A percentile compares a stretch with the other conserved stretches of the same genome.
Evolutionary conservation across 2,888 invertebrate species (phyloP).

Genomic region (Volucella zonaria): DNA sequence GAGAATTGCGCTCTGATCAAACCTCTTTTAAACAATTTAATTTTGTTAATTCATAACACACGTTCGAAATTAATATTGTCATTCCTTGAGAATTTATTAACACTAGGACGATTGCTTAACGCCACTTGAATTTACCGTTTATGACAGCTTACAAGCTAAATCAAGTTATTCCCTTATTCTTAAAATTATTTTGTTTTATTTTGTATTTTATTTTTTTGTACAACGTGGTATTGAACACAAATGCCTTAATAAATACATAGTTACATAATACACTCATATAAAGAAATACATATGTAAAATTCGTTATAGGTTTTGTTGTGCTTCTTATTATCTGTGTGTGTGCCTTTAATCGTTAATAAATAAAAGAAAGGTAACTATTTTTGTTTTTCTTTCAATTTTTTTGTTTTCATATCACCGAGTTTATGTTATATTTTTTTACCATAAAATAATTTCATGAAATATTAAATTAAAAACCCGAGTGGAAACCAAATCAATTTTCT

Average conservation of each 20-base stretch:
- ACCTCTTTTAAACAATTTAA: no score
- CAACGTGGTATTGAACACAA: conserved; percentile 42
- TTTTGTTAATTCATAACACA: no score
- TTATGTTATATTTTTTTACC: conserved; percentile 18
- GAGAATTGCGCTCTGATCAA: no score
- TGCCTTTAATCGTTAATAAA: conserved; percentile 72
- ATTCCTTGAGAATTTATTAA: no score
- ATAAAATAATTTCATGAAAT: conserved; percentile 42
- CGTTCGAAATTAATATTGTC: no score
- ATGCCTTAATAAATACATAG: conserved; percentile 29
- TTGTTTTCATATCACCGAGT: conserved; percentile 59
- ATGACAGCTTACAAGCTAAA: conserved; percentile 3
- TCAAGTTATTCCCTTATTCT: neutral
- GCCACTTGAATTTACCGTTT: no score
- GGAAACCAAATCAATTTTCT: conserved; percentile 90
- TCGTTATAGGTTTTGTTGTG: conserved; percentile 75
- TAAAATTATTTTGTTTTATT: neutral
- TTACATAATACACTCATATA: conserved; percentile 50
- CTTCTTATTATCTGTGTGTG: conserved; percentile 74
- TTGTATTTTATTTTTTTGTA: conserved; percentile 29
- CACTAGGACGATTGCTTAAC: no score
- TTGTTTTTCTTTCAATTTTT: conserved; percentile 69
- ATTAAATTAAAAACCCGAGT: conserved; percentile 84
- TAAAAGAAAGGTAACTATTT: conserved; percentile 72
- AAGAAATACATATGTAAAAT: conserved; percentile 41